phyloP scores from a whole-genome alignment of 2,888 invertebrate genomes.

The Agonopterix alstromeriana region DNA sequence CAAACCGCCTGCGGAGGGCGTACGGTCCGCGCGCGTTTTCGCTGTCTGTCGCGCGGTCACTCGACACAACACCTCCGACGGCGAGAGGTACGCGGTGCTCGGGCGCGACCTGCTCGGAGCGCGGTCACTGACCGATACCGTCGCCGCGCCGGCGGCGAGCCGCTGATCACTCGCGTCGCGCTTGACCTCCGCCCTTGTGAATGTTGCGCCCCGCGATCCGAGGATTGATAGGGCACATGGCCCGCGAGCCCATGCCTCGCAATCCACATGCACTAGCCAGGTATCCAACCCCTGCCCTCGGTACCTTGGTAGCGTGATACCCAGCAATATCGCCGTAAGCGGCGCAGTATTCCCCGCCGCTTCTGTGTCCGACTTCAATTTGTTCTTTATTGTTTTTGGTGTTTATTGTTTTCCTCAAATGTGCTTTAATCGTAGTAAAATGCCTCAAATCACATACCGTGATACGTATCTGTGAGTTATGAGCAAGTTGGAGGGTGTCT shows the following conservation, averaged over 20 bases:
- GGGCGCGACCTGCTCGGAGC: constrained; percentile 31
- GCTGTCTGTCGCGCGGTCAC: constrained; percentile 41
- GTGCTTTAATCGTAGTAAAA: constrained; percentile 51
- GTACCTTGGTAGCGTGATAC: constrained; percentile 51
- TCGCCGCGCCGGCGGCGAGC: constrained; percentile 16
- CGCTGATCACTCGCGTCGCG: constrained; percentile 20
- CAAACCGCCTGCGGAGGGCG: constrained; percentile 73
- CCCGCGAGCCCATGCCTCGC: constrained; percentile 14
- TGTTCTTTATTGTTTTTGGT: constrained; percentile 67
- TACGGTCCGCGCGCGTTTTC: constrained; percentile 59
- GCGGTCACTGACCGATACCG: constrained; percentile 66
- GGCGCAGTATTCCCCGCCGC: constrained; percentile 44
- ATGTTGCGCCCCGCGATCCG: constrained; percentile 21
- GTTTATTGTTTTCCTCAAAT: constrained; percentile 64
- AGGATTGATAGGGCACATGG: constrained; percentile 10
- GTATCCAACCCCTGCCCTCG: constrained; percentile 39
- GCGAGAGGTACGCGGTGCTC: constrained; percentile 41
- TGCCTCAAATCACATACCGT: constrained; percentile 37
- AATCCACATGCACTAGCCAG: constrained; percentile 33
- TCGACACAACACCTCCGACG: constrained; percentile 52
- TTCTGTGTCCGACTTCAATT: constrained; percentile 61
- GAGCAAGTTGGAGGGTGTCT: constrained; percentile 18
- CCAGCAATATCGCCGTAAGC: constrained; percentile 51
- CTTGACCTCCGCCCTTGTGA: constrained; percentile 28
- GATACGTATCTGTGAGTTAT: constrained; percentile 33